Evolutionary conservation across 2,888 invertebrate genomes (phyloP).

Genomic region (Incurvaria masculella): DNA sequence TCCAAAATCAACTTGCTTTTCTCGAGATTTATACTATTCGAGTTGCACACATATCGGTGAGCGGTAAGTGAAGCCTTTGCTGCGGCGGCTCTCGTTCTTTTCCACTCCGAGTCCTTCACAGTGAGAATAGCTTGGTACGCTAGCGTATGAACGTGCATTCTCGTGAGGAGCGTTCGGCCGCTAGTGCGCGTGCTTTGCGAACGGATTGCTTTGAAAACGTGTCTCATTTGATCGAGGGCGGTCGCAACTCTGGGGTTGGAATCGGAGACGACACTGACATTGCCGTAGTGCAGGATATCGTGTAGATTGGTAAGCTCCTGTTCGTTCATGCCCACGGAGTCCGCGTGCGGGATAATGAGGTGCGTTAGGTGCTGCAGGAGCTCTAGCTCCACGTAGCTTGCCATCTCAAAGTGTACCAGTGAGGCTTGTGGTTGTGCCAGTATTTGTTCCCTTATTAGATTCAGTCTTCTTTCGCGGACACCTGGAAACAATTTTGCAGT

Average conservation of each 20-base stretch:
- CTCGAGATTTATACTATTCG: constrained; percentile 51
- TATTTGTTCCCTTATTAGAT: constrained; percentile 66
- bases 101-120: constrained; percentile 68
- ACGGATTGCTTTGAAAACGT: constrained; percentile 57
- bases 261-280: constrained; percentile 71
- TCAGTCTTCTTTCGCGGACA: constrained; percentile 59
- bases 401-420: constrained; percentile 81
- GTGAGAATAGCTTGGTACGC: constrained; percentile 85
- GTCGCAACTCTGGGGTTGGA: constrained; percentile 77
- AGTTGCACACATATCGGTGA: constrained; percentile 77
- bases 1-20: constrained; percentile 66
- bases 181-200: constrained; percentile 33
- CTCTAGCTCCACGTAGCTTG: constrained; percentile 73
- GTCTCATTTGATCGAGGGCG: constrained; percentile 78
- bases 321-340: constrained; percentile 87
- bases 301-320: constrained; percentile 79
- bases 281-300: constrained; percentile 65
- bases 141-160: constrained; percentile 81
- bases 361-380: constrained; percentile 64
- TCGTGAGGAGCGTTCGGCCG: constrained; percentile 59
- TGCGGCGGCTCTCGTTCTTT: constrained; percentile 71
- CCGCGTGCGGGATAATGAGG: constrained; percentile 68
- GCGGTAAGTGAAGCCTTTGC: constrained; percentile 83
- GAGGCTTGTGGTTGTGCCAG: constrained; percentile 56
- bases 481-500: no score